phyloP scores from a whole-genome alignment of 2,797 vertebrate species.

The Gymnoscopelus braueri region DNA sequence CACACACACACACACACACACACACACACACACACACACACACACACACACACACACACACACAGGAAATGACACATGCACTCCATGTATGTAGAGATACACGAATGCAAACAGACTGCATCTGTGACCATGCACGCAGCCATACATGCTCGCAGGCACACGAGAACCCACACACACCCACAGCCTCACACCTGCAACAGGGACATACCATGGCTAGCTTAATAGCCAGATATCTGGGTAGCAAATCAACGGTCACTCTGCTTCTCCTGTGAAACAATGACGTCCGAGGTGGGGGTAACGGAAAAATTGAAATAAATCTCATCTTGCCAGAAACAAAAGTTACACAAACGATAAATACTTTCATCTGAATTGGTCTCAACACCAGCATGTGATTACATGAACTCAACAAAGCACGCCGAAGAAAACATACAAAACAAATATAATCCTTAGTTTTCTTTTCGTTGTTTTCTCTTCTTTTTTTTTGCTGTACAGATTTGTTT shows the following conservation, averaged over 20 bases:
- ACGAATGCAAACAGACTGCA: background rate
- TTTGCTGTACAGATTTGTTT: constrained; percentile 83
- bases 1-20: background rate
- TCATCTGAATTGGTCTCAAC: constrained; percentile 93
- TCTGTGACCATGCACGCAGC: background rate
- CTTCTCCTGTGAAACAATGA: constrained; percentile 45
- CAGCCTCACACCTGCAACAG: constrained; percentile 2
- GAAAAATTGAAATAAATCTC: constrained; percentile 21
- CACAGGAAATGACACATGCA: constrained; percentile 2
- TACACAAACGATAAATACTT: constrained; percentile 72
- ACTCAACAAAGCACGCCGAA: constrained; percentile 70
- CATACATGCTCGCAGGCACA: constrained; percentile 10
- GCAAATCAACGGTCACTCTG: constrained; percentile 26
- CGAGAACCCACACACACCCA: constrained; percentile 9
- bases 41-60: background rate
- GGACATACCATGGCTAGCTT: constrained; percentile 8
- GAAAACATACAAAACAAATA: constrained; percentile 79
- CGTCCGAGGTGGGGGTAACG: constrained; percentile 26
- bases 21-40: background rate
- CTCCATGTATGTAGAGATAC: constrained; percentile 29
- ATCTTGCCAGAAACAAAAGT: constrained; percentile 45
- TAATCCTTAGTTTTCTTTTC: constrained; percentile 87
- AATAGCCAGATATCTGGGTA: constrained; percentile 36
- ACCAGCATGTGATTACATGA: constrained; percentile 94
- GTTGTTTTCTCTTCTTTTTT: constrained; percentile 74